Conservation (phyloP, 2,797 vertebrate genomes). For the Trachops cirrhosus region DNA sequence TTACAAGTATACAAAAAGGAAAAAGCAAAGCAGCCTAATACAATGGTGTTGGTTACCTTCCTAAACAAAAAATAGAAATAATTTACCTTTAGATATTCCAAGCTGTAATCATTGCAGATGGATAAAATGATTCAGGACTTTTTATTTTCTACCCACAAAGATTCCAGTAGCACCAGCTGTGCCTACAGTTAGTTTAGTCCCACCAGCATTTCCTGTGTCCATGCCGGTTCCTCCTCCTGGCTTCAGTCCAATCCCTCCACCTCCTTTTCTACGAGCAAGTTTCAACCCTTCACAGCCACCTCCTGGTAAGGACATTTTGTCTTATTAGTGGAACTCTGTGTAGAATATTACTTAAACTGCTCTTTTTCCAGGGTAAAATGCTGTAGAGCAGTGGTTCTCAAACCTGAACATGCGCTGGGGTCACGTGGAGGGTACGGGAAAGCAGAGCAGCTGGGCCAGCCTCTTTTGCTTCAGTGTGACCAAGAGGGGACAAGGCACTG, state of each 20-base stretch:
- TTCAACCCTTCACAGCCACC: conserved; percentile 97
- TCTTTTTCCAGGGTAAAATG: background rate
- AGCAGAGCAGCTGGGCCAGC: background rate
- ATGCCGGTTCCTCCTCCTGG: conserved; percentile 98
- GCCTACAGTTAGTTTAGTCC: conserved; percentile 93
- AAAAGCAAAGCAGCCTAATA: background rate
- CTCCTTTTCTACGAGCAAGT: conserved; percentile 92
- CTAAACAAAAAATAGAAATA: background rate
- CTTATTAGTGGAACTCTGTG: background rate
- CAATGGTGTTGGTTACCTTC: background rate
- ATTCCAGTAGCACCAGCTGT: conserved; percentile 95
- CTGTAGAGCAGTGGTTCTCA: background rate
- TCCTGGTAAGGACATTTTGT: conserved; percentile 87
- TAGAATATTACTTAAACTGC: background rate
- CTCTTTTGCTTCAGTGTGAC: background rate
- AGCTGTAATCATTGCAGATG: conserved; percentile 32
- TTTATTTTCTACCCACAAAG: conserved; percentile 80
- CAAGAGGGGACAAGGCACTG: background rate
- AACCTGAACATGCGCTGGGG: background rate
- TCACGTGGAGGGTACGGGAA: background rate
- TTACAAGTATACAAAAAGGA: background rate
- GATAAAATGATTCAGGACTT: background rate
- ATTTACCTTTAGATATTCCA: background rate
- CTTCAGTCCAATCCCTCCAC: conserved; percentile 91
- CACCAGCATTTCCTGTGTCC: conserved; percentile 92